A percentile compares a stretch with the other conserved stretches of the same genome.
phyloP scores from a whole-genome alignment of 2,113 vertebrate species.

The Tichodroma muraria region DNA sequence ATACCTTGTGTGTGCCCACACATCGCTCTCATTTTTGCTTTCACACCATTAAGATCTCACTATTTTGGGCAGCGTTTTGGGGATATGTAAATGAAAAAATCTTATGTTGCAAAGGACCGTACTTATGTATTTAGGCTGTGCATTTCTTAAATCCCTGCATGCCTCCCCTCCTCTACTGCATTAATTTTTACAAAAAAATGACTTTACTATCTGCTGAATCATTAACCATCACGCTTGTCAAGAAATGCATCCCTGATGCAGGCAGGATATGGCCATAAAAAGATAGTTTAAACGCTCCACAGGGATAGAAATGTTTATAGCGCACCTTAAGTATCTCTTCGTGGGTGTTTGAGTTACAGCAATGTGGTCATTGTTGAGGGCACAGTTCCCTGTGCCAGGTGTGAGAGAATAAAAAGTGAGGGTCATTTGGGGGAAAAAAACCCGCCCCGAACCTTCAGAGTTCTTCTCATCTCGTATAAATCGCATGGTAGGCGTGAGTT shows the following conservation, averaged over 20 bases:
- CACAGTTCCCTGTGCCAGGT: background rate
- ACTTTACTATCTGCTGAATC: slow-evolving; percentile 49
- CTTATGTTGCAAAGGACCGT: background rate
- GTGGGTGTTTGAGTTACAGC: background rate
- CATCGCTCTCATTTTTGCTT: background rate
- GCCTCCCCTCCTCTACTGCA: background rate
- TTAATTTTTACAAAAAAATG: background rate
- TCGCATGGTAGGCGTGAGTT: background rate
- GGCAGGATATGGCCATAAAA: slow-evolving; percentile 16
- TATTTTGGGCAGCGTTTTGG: background rate
- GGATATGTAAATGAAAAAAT: background rate
- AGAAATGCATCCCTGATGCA: background rate
- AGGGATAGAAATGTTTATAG: slow-evolving; percentile 16
- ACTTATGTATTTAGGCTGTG: background rate
- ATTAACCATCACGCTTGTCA: slow-evolving; percentile 19
- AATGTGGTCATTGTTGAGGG: background rate
- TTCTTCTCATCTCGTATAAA: background rate
- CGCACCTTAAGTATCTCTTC: background rate
- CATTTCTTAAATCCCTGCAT: background rate
- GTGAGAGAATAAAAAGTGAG: background rate
- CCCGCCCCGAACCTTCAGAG: background rate
- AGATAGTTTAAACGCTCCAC: background rate
- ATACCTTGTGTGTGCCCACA: background rate
- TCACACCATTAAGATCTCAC: background rate
- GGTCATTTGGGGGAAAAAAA: background rate